These are phyloP conservation scores for Platysteira castanea DNA, from an alignment of 2,113 vertebrate species.

Conservation along the genomic window DNA sequence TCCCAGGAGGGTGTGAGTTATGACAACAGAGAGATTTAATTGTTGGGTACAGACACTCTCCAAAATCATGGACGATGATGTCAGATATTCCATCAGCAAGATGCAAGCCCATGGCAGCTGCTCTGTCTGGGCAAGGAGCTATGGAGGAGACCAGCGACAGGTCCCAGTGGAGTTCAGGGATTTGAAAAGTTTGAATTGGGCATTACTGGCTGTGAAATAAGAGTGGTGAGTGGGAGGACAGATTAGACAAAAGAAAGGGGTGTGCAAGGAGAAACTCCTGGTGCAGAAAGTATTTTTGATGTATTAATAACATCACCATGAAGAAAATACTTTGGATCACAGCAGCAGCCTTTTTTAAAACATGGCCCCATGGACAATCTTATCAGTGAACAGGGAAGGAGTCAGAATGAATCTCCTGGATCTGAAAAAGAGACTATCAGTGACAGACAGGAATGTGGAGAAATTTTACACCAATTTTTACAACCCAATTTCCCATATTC, in stretches of 20 bases:
- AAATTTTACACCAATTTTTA: not conserved
- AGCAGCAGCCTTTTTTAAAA: not conserved
- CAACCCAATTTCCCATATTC: fast-evolving
- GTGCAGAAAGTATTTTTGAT: not conserved
- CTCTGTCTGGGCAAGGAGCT: not conserved
- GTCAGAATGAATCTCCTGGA: not conserved
- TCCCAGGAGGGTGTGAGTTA: not conserved
- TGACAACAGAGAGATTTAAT: not conserved
- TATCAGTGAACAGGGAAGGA: not conserved
- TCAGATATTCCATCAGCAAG: not conserved
- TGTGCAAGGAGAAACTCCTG: not conserved
- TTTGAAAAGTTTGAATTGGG: not conserved
- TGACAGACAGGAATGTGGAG: not conserved
- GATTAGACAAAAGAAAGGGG: not conserved
- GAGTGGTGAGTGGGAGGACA: not conserved
- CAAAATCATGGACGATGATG: not conserved
- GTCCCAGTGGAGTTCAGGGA: not conserved
- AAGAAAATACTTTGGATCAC: not conserved
- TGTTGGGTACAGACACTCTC: not conserved
- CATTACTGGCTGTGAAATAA: not conserved
- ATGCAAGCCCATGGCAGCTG: not conserved
- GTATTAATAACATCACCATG: not conserved
- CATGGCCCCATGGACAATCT: too few species aligned
- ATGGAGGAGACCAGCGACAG: not conserved
- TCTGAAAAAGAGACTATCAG: not conserved